Percentiles rank a stretch among this genome's conserved stretches.
These are phyloP conservation scores for Oophaga sylvatica DNA, from an alignment of 2,797 vertebrate genomes.

Conservation along the genomic window DNA sequence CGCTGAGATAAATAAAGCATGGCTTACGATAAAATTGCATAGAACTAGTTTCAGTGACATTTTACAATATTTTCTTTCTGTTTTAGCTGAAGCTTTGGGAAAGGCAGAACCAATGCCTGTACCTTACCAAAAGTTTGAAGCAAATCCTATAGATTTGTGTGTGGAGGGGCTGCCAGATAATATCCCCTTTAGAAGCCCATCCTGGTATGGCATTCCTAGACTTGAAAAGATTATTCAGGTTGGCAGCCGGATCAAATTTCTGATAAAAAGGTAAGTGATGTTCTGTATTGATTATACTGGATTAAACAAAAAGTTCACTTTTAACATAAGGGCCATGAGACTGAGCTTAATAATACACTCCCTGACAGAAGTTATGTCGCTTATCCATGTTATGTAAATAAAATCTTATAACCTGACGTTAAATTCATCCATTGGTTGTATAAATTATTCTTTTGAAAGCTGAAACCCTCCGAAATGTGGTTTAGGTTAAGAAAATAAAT, in stretches of 20 bases:
- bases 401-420: no score
- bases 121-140: constrained; percentile 80
- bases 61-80: constrained; percentile 48
- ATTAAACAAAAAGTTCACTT: background rate
- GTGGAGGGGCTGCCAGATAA: constrained; percentile 80
- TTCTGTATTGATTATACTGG: background rate
- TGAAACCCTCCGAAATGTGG: no score
- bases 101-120: constrained; percentile 75
- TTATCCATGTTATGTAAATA: no score
- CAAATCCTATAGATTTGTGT: constrained; percentile 74
- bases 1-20: background rate
- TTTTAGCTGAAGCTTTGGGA: constrained; percentile 75
- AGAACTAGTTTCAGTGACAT: background rate
- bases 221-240: constrained; percentile 78
- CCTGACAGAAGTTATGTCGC: no score
- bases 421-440: no score
- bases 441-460: no score
- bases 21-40: background rate
- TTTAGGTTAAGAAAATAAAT: no score
- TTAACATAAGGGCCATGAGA: background rate
- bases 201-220: constrained; percentile 80
- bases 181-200: constrained; percentile 77
- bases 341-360: no score
- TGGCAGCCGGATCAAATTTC: constrained; percentile 75
- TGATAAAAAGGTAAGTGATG: constrained; percentile 77